Base-by-base conservation (phyloP, 2,113 vertebrate genomes). In the Pitta sordida region DNA sequence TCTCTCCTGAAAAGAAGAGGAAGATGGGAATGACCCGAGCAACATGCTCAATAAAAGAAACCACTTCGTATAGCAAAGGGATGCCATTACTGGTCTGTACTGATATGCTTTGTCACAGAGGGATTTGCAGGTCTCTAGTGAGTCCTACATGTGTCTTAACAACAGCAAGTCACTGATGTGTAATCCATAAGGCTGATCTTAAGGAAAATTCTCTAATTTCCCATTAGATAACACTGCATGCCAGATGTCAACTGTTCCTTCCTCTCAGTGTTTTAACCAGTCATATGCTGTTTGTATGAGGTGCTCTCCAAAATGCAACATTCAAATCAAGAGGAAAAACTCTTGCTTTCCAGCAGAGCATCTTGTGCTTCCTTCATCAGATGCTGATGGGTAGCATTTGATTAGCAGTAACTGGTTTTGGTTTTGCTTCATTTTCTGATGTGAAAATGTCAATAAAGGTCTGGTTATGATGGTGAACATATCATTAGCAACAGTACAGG, bases 391-490 rank as follows among this genome's bases (percentile, higher is more conserved):
- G 67, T 91, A 95, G 86, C 18, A 43, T 94, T 92, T 84, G 59
- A 83, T 86, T 81, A 90, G 44, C 11, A 6, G 46, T 11, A 19
- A 60, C 51, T 34, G 30, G 34, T 67, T 97, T 96, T 95, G 55
- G n/a, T 95, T 97, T 89, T 46, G 19, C 83, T 95, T 51, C 81
- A 34, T 65, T 95, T 96, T 83, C 86, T 92, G 69, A 83, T 91
- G 86, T 94, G 60, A 83, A 94, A 97, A 96, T 94, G 93, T 75
- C 80, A 85, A 32, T 0, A 4, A 69, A 64, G 48, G 22, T 83
- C 93, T 97, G 90, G 96, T 97, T 96, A 97, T 77, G 93, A 97
- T 96, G 95, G 93, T 92, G 95, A 89, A 41, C 63, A 22, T 95
- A 96, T 95, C 4, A 6, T 95, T 96, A 97, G 59, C 79, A 83